Evolutionary conservation across 2,113 vertebrate genomes (phyloP), one percentile per base, ranked within the genome.

Genomic region (Saccopteryx bilineata): DNA sequence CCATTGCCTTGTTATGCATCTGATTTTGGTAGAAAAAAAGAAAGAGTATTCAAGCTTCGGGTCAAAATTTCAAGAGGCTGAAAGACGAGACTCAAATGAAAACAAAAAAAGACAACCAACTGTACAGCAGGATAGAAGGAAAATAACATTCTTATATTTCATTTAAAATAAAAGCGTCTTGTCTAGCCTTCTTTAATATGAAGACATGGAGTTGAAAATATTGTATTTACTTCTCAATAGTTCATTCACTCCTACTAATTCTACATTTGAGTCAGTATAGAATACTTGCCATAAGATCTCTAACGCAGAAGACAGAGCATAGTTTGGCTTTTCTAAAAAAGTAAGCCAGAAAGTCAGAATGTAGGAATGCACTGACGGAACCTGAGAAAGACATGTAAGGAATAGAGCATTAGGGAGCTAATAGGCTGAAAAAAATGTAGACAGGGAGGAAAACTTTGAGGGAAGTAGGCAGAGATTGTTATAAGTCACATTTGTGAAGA

Each of bases 131-230:
- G 58, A 24, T 2, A 80, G 50, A 69, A 74, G 61, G 61, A 96
- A 79, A 93, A 85, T 46, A 69, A 79, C 50, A 82, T 74, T 94
- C 75, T 90, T 31, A 0, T 61, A 58, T 91, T 85, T 86, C 52
- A 28, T 68, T 84, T 93, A 31, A 91, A 95, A 95, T 87, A 91
- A 86, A 93, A 89, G 91, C 69, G 31, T 66, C 87, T 66, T 92
- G 33, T 28, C 52, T 50, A 46, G 46, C 13, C 39, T 93, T 92
- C 74, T 85, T 72, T 88, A 79, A 78, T 56, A 80, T n/a, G 23
- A 66, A 71, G 28, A 90, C 3, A 56, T 11, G 24, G 14, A 90
- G 24, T 31, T 93, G 48, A 93, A 96, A 96, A 71, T 10, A 65
- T 4, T 13, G 14, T 78, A 68, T 56, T 86, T 94, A 81, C 76